Conservation (phyloP, 2,797 vertebrate species). For the Rallus crepitans region DNA sequence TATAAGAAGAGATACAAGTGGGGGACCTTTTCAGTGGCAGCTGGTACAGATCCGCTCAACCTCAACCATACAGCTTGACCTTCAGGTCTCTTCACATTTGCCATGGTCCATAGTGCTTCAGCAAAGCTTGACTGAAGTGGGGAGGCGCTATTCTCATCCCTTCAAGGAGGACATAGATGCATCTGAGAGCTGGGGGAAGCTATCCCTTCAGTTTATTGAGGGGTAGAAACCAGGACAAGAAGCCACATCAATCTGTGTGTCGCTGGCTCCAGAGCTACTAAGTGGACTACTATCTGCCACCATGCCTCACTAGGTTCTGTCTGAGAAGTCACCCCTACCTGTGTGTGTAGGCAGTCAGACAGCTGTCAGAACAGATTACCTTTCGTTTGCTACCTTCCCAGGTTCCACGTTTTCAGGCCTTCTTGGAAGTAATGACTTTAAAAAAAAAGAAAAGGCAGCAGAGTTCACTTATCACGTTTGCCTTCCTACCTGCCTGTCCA, state of each 20-base stretch:
- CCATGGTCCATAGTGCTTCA: neutral
- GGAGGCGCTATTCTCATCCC: neutral
- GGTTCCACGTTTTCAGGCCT: neutral
- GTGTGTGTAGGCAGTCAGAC: neutral
- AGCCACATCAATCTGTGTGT: neutral
- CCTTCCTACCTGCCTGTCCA: neutral
- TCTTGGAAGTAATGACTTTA: neutral
- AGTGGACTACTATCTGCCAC: neutral
- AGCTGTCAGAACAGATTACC: neutral
- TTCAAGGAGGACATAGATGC: neutral
- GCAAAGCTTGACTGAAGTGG: neutral
- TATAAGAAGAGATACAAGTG: neutral
- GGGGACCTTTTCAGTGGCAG: neutral
- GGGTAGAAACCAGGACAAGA: neutral
- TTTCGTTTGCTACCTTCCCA: neutral
- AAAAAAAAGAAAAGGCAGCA: neutral
- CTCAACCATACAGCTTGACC: rapidly evolving
- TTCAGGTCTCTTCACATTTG: neutral
- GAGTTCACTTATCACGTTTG: neutral
- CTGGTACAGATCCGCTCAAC: neutral
- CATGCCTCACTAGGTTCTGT: neutral
- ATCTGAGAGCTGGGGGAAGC: neutral
- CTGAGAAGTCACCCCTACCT: neutral
- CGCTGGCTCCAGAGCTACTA: neutral
- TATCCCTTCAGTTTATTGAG: neutral